Evolutionary conservation across 1,140 invertebrate genomes (phyloP), one percentile per base, ranked within the genome.

Genomic region (Papilio dardanus): DNA sequence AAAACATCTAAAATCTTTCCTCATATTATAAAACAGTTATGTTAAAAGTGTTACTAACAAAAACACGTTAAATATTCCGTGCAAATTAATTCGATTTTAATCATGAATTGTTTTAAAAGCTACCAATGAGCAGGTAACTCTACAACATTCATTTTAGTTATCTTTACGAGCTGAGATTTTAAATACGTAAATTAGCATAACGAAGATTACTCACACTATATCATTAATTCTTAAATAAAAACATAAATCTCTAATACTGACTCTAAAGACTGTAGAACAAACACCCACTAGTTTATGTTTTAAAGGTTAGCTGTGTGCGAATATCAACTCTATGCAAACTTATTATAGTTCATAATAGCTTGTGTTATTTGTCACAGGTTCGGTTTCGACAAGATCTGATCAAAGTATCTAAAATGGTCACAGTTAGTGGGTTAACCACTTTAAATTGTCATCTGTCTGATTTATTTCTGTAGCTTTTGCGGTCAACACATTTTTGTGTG

Each of bases 381-480:
- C 78, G 82, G 87, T 84, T 91, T 90, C 89, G 86, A 91, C 88
- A 92, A 91, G 89, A 93, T 93, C 87, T 92, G 88, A 91, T 92
- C 91, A 91, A 90, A 92, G 91, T 88, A 93, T 93, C 92, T 94
- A 93, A 93, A 94, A 93, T 93, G 92, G 93, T 93, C 91, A 93
- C 92, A 93, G 92, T 92, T 91, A 92, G 91, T 93, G 91, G 93
- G 93, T 92, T 92, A 92, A 93, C 93, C 93, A 94, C 93, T 94
- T 94, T 94, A 94, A 94, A 94, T 93, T 94, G 93, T 94, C 93
- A 94, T 94, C 92, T 89, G 88, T 86, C 90, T 94, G 93, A 94
- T 94, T 94, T 94, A 94, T 94, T 93, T 94, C 91, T 92, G 89
- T 93, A 88, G 92, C 91, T 92, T 89, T 89, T 87, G 89, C 87